Evolutionary conservation across 1,140 invertebrate species (phyloP).

Genomic region (Drosophila santomea): DNA sequence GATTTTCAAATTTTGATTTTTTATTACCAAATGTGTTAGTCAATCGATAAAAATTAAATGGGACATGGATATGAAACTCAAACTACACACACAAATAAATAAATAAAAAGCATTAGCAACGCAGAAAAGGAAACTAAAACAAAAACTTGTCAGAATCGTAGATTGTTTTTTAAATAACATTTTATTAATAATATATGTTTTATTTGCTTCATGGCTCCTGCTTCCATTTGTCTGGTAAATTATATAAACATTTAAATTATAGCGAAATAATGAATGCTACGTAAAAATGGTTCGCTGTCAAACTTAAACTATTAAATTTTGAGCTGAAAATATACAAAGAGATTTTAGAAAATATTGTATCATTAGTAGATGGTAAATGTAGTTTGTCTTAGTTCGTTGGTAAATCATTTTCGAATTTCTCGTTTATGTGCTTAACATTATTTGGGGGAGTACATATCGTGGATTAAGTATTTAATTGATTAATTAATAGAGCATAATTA

Average conservation of each 20-base stretch:
- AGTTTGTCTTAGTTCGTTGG: slow-evolving; percentile 22
- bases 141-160: slow-evolving; percentile 18
- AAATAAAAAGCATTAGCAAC: slow-evolving; percentile 19
- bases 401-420: slow-evolving; percentile 26
- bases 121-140: slow-evolving; percentile 17
- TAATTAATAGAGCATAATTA: slow-evolving; percentile 66
- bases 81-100: slow-evolving; percentile 9
- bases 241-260: slow-evolving; percentile 48
- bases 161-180: slow-evolving; percentile 61
- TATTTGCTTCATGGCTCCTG: slow-evolving; percentile 41
- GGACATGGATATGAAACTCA: slow-evolving; percentile 5
- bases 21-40: slow-evolving; percentile 54
- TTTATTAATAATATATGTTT: slow-evolving; percentile 61
- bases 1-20: slow-evolving; percentile 29
- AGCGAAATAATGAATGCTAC: slow-evolving; percentile 48
- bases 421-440: slow-evolving; percentile 53
- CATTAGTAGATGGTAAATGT: slow-evolving; percentile 58
- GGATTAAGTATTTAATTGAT: slow-evolving; percentile 58
- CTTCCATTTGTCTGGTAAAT: slow-evolving; percentile 33
- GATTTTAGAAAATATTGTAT: slow-evolving; percentile 58
- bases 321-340: slow-evolving; percentile 83
- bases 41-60: slow-evolving; percentile 16
- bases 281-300: slow-evolving; percentile 48
- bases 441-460: slow-evolving; percentile 41
- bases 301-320: slow-evolving; percentile 79